These are phyloP conservation scores for Malthinus seriepunctatus DNA, from an alignment of 2,888 invertebrate species.

Conservation along the genomic window DNA sequence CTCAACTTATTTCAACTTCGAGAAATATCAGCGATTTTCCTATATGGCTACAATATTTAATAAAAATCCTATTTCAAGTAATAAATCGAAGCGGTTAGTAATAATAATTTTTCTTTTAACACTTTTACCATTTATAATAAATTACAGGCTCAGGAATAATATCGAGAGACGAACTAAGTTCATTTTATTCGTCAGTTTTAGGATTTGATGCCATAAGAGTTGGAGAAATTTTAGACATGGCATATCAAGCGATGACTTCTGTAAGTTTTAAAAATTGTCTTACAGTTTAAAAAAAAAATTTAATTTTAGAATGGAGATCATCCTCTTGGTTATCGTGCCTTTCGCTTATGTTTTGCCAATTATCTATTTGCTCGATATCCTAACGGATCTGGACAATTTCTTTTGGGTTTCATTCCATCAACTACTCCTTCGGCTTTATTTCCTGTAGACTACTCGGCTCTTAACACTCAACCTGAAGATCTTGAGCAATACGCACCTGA, in stretches of 20 bases:
- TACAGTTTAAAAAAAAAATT: neutral
- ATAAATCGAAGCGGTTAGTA: constrained; percentile 68
- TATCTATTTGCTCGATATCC: constrained; percentile 75
- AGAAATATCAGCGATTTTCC: constrained; percentile 66
- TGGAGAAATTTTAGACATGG: constrained; percentile 68
- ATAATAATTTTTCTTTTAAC: constrained; percentile 6
- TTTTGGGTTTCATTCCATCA: constrained; percentile 66
- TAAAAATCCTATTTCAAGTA: constrained; percentile 72
- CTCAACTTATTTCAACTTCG: constrained; percentile 58
- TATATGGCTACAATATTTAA: constrained; percentile 74
- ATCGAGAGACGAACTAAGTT: constrained; percentile 66
- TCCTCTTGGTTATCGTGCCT: constrained; percentile 68
- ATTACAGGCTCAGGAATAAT: constrained; percentile 66
- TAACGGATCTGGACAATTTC: constrained; percentile 76
- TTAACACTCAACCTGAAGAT: constrained; percentile 71
- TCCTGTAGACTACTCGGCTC: constrained; percentile 76
- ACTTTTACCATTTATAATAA: constrained; percentile 32
- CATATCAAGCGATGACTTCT: constrained; percentile 73
- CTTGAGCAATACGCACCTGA: constrained; percentile 71
- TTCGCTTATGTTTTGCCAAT: constrained; percentile 73
- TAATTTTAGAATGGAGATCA: constrained; percentile 69
- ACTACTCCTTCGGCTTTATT: constrained; percentile 64
- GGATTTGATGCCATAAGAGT: constrained; percentile 65
- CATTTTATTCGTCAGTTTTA: constrained; percentile 73
- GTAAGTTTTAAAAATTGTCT: constrained; percentile 56